Percentiles rank a stretch among this genome's conserved stretches.
Evolutionary conservation across 1,140 invertebrate genomes (phyloP).

Genomic region (Conopomorpha cramerella): DNA sequence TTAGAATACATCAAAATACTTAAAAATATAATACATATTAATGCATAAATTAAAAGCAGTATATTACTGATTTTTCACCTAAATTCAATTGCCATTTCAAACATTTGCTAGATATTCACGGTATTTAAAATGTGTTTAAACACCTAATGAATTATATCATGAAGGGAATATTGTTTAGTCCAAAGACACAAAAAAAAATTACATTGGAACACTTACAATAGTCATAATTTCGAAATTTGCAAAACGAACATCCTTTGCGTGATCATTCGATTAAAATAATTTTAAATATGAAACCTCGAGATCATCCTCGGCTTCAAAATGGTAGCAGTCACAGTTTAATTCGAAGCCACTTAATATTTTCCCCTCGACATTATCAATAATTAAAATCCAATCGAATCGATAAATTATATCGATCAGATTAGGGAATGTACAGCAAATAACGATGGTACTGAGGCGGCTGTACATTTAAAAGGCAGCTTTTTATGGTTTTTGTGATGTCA

Average conservation of each 20-base stretch:
- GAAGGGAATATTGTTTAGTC: too few species aligned
- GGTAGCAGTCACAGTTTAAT: neutral
- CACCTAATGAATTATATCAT: too few species aligned
- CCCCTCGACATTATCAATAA: neutral
- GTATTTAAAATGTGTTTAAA: too few species aligned
- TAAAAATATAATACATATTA: too few species aligned
- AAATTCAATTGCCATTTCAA: too few species aligned
- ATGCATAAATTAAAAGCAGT: too few species aligned
- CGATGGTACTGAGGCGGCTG: neutral
- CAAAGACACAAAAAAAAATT: too few species aligned
- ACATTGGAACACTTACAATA: neutral
- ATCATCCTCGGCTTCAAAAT: neutral
- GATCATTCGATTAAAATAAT: neutral
- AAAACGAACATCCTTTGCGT: neutral
- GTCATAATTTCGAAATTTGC: neutral
- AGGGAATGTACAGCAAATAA: neutral
- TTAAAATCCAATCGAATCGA: neutral
- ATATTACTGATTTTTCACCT: too few species aligned
- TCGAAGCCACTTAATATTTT: neutral
- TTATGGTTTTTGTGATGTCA: too few species aligned
- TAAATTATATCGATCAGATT: slow-evolving; percentile 1
- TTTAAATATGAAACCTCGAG: neutral
- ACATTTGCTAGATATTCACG: too few species aligned
- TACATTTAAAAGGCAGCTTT: too few species aligned
- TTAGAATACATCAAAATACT: too few species aligned